Percentiles rank a stretch among this genome's conserved stretches.
These are phyloP conservation scores for Australoheros scitulus DNA, from an alignment of 2,113 vertebrate genomes.

Conservation along the genomic window DNA sequence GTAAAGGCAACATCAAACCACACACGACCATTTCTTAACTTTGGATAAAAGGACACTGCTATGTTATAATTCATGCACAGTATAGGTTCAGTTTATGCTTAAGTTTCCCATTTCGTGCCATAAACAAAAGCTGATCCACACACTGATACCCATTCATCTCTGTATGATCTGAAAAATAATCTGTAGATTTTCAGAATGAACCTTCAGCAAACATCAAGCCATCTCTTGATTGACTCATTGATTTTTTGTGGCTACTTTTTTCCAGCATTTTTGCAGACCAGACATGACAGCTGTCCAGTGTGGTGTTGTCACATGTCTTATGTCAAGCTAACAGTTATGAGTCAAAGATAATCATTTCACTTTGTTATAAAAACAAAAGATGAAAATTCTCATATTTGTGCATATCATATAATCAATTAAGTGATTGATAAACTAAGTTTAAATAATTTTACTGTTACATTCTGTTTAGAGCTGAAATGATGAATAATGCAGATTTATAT, in stretches of 20 bases:
- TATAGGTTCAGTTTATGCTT: background rate
- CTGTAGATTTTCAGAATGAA: background rate
- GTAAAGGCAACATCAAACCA: background rate
- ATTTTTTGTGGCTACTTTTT: background rate
- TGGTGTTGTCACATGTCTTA: background rate
- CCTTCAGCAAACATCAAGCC: background rate
- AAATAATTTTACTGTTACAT: background rate
- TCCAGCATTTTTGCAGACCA: background rate
- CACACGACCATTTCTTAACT: background rate
- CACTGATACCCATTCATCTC: background rate
- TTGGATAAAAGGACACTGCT: background rate
- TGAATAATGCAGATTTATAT: background rate
- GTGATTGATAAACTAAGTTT: background rate
- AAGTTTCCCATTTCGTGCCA: background rate
- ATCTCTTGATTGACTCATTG: rapidly evolving
- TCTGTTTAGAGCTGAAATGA: background rate
- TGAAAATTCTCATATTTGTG: background rate
- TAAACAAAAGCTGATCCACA: background rate
- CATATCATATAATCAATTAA: background rate
- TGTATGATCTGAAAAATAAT: background rate
- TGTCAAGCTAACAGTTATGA: rapidly evolving
- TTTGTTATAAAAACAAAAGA: background rate
- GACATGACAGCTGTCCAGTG: background rate
- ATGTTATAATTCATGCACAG: background rate
- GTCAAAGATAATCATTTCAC: background rate